Evolutionary conservation across 2,888 invertebrate species (phyloP), one percentile per base, ranked within the genome.

Genomic region (Sussaba pulchella): DNA sequence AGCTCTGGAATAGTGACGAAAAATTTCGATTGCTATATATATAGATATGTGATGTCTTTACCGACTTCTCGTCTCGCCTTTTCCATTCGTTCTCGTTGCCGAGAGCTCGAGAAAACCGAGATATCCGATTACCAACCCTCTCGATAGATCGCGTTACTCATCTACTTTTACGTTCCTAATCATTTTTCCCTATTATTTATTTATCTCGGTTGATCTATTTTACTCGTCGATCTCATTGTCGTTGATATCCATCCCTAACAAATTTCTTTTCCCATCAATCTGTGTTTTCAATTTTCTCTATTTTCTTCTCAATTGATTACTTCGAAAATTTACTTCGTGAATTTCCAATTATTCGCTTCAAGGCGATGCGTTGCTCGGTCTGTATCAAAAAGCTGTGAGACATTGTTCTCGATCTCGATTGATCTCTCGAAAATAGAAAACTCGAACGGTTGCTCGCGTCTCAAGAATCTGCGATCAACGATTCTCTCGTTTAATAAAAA

Each of bases 91-190:
- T 69, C 69, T 26, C 59, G 71, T 71, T 71, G 59, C 17, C 47
- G 71, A 45, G 61, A 61, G 36, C 31, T 61, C 71, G 71, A 71
- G 71, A 71, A 61, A n/a, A 71, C 61, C 71, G 71, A 17, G 47
- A 71, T 71, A 71, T 71, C 71, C 71, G 59, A 71, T 71, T 71
- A 71, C 71, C 71, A 61, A 71, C 59, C 59, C 59, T 61, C 47
- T 14, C 71, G 61, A 71, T 50, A 71, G 71, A 71, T 71, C 71
- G 59, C 71, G 36, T 71, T 71, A 71, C 71, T 59, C 59, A 45
- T 57, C 47, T 21, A 57, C 26, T 24, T 45, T 31, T 47, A 19
- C n/a, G 54, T 43, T 41, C 41, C 31, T 61, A 45, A 17, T 14
- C 24, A 10, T 36, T 41, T 43, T 19, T 45, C 45, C 9, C 17